phyloP scores from a whole-genome alignment of 2,888 invertebrate genomes.

The Synanthedon tipuliformis region DNA sequence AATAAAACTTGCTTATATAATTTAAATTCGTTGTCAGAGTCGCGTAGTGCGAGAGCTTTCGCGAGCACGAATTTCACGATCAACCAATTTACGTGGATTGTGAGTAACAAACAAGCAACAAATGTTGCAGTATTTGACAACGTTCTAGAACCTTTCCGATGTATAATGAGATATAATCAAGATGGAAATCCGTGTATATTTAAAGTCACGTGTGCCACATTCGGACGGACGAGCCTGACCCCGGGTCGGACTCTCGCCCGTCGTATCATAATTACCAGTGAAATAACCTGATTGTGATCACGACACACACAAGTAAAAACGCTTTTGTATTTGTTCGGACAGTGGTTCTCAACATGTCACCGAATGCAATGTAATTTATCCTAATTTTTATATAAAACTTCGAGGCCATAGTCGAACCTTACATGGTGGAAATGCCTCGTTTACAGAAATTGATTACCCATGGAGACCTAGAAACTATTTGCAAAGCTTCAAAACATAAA shows the following conservation, averaged over 20 bases:
- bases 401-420: too few species aligned
- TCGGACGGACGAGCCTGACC: constrained; percentile 38
- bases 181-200: constrained; percentile 33
- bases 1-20: too few species aligned
- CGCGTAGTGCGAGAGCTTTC: too few species aligned
- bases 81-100: too few species aligned
- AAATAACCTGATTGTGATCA: constrained; percentile 70
- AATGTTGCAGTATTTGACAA: too few species aligned
- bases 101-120: too few species aligned
- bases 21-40: too few species aligned
- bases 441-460: too few species aligned
- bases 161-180: constrained; percentile 47
- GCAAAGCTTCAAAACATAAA: too few species aligned
- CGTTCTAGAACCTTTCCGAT: constrained; percentile 6
- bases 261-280: constrained; percentile 67
- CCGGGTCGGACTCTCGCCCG: constrained; percentile 55
- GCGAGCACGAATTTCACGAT: too few species aligned
- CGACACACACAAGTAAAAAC: constrained; percentile 47
- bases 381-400: background rate
- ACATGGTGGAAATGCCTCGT: too few species aligned
- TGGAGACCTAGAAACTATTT: too few species aligned
- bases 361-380: background rate
- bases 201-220: constrained; percentile 49
- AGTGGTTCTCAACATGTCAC: constrained; percentile 31
- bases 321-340: constrained; percentile 33